phyloP scores from a whole-genome alignment of 2,797 vertebrate genomes.

The Picus viridis region DNA sequence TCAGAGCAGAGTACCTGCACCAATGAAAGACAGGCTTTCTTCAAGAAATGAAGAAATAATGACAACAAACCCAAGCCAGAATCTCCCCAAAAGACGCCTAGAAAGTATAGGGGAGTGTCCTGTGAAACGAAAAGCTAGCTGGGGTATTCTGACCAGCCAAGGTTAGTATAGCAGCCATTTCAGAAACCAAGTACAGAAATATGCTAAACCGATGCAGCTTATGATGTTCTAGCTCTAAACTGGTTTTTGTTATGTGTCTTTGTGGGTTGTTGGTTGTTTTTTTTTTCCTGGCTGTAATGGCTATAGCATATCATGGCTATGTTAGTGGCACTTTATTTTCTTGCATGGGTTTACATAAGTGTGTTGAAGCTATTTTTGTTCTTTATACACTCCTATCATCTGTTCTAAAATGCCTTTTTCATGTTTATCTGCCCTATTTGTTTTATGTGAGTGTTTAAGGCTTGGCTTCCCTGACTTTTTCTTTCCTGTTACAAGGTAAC shows the following conservation, averaged over 20 bases:
- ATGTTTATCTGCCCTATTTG: conserved; percentile 50
- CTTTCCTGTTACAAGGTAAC: conserved; percentile 39
- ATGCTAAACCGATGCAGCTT: conserved; percentile 25
- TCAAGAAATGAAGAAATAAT: conserved; percentile 71
- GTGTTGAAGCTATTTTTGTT: conserved; percentile 2
- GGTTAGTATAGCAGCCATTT: conserved; percentile 84
- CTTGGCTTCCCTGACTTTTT: conserved; percentile 51
- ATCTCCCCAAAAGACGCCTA: conserved; percentile 77
- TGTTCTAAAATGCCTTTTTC: conserved; percentile 36
- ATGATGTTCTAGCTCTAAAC: conserved; percentile 26
- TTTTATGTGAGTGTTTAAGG: conserved; percentile 42
- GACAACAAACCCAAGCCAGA: conserved; percentile 77
- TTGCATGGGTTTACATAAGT: conserved; percentile 37
- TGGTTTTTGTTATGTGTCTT: neutral
- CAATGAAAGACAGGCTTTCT: conserved; percentile 57
- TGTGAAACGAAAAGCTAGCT: conserved; percentile 85
- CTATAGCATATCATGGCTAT: neutral
- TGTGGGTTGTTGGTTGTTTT: too few species aligned
- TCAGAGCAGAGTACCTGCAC: conserved; percentile 39
- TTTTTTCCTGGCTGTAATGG: neutral
- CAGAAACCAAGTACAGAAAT: neutral
- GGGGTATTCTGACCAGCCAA: conserved; percentile 96
- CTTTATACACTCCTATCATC: conserved; percentile 16
- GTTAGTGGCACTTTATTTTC: neutral
- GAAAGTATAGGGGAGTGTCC: conserved; percentile 73